These are phyloP conservation scores for Harpagus bidentatus DNA, from an alignment of 2,113 vertebrate genomes.

Conservation along the genomic window DNA sequence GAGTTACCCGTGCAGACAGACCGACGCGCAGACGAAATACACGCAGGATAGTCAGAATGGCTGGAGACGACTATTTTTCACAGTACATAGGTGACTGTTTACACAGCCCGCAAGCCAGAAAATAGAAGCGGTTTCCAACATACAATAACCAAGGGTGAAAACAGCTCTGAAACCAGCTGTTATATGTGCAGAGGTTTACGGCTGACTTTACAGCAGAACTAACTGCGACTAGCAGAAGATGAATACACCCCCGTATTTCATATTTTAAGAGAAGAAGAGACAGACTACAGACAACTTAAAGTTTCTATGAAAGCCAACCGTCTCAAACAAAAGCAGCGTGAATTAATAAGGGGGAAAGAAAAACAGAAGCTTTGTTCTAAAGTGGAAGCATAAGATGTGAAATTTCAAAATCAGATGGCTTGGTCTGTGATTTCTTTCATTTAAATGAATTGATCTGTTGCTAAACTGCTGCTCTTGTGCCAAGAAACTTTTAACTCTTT, in stretches of 20 bases:
- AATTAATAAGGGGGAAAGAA: background rate
- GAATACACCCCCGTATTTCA: background rate
- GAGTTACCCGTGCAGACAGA: background rate
- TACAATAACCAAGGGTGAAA: background rate
- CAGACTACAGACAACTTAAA: background rate
- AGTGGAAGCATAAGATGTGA: slow-evolving; percentile 43
- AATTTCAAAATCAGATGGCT: slow-evolving; percentile 70
- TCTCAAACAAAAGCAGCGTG: background rate
- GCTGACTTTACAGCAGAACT: slow-evolving; percentile 1
- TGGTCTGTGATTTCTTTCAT: slow-evolving; percentile 77
- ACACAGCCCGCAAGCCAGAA: background rate
- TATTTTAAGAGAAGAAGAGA: background rate
- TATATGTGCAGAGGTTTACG: background rate
- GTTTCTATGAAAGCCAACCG: background rate
- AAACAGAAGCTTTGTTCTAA: slow-evolving; percentile 50
- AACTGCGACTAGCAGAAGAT: background rate
- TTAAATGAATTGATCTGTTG: slow-evolving; percentile 82
- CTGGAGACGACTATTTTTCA: background rate
- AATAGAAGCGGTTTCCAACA: background rate
- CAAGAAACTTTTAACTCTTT: slow-evolving; percentile 74
- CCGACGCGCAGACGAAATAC: accelerated
- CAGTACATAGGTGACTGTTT: background rate
- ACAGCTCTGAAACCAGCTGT: slow-evolving; percentile 32
- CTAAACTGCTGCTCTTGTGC: slow-evolving; percentile 70
- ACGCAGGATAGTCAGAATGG: background rate